Evolutionary conservation across 2,113 vertebrate genomes (phyloP).

Genomic region (Empidonax traillii): DNA sequence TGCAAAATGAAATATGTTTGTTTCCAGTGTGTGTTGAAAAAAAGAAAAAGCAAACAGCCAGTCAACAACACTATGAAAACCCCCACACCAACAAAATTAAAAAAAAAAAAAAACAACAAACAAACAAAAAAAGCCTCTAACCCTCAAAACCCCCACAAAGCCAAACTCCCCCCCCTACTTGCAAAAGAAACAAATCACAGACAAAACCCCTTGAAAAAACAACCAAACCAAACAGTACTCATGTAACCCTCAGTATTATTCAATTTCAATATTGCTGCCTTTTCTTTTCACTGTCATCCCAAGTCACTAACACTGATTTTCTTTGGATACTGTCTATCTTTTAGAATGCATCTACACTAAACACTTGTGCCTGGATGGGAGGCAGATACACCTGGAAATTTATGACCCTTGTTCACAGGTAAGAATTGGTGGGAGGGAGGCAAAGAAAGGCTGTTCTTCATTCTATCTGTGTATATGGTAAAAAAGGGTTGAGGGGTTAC

Average conservation of each 20-base stretch:
- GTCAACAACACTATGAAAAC: background rate
- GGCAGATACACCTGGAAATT: slow-evolving; percentile 82
- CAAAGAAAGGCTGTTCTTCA: background rate
- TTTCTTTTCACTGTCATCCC: background rate
- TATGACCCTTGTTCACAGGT: slow-evolving; percentile 87
- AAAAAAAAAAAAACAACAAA: too few species aligned
- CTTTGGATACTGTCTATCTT: background rate
- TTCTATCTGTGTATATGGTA: background rate
- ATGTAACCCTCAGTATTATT: background rate
- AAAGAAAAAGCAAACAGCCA: background rate
- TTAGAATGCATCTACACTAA: slow-evolving; percentile 88
- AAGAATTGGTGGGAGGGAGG: slow-evolving; percentile 17
- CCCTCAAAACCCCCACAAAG: background rate
- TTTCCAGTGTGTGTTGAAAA: background rate
- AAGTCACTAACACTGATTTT: background rate
- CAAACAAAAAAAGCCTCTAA: accelerated
- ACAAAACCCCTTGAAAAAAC: background rate
- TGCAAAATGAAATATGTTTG: background rate
- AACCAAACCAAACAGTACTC: background rate
- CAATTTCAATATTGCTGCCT: background rate
- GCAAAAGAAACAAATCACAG: background rate
- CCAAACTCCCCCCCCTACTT: too few species aligned
- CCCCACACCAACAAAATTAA: background rate
- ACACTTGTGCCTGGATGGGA: slow-evolving; percentile 81
- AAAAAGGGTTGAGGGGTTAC: background rate